Evolutionary conservation across 2,113 vertebrate species (phyloP).

Genomic region (Nycticryphes semicollaris): DNA sequence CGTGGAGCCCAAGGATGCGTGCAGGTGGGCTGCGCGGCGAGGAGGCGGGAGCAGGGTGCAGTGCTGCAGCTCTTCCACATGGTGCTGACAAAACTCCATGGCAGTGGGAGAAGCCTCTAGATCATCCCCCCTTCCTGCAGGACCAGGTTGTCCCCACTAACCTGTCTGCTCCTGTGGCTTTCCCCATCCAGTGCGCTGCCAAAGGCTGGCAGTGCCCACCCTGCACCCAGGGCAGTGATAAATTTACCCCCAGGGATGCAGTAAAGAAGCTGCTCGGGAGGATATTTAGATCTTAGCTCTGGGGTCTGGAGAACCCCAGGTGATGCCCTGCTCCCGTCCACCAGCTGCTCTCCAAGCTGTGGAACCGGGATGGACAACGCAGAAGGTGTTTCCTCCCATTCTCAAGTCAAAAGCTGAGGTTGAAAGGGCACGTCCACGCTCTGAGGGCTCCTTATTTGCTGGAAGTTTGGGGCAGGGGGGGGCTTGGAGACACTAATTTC

Average conservation of each 20-base stretch:
- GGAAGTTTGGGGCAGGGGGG: too few species aligned
- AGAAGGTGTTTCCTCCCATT: accelerated
- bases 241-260: not conserved
- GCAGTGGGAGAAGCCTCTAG: not conserved
- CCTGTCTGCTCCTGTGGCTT: accelerated
- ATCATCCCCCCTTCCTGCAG: accelerated
- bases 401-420: not conserved
- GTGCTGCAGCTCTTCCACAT: constrained; percentile 3
- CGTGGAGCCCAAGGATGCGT: accelerated
- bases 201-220: not conserved
- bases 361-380: not conserved
- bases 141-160: accelerated
- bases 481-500: not conserved
- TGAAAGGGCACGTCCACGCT: not conserved
- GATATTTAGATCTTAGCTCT: not conserved
- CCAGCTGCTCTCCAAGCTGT: not conserved
- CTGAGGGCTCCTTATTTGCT: accelerated
- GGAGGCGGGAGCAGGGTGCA: not conserved
- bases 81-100: constrained; percentile 54
- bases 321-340: too few species aligned
- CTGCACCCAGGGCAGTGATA: accelerated
- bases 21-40: not conserved
- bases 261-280: not conserved
- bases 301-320: not conserved
- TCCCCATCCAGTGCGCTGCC: accelerated